Evolutionary conservation across 2,797 vertebrate species (phyloP), one percentile per base, ranked within the genome.

Genomic region (Chelon auratus): DNA sequence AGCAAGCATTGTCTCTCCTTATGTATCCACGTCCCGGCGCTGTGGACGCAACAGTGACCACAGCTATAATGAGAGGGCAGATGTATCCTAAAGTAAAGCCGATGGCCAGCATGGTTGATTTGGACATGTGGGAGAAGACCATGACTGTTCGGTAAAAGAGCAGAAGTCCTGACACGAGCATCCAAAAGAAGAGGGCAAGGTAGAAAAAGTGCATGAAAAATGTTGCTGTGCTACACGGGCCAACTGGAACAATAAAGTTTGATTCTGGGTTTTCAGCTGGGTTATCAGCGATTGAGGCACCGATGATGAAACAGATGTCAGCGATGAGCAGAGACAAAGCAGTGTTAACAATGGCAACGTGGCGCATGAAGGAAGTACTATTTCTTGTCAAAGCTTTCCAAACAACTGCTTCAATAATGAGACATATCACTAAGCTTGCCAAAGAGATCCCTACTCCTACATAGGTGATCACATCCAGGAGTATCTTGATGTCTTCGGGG

Each of bases 161-260:
- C 77, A 97, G 94, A 51, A 97, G 94, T 12, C 95, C 96, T 40
- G 96, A 94, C 1, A 93, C 95, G 10, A 98, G 90, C 97, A 97
- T 97, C 97, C 97, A 99, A 87, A 98, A 98, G 73, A 98, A 98
- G 54, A 96, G 87, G 0, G 96, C 94, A 17, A 99, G 93, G 78
- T 98, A 99, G 88, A 97, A 97, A 43, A 97, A 93, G 66, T 99
- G 97, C 62, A 95, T 94, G 47, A 98, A 98, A 85, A 98, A 99
- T 0, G 96, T 96, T 39, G 93, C 90, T 0, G 95, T 67, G 39
- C 85, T 89, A 53, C 97, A 99, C 52, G 92, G 68, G 0, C 30
- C 74, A 22, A 87, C 8, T 0, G 51, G 72, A 75, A 89, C 77
- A 0, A 6, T 1, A 1, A 86, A 62, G 2, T 83, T 61, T 18